A percentile compares a stretch with the other conserved stretches of the same genome.
Evolutionary conservation across 2,888 invertebrate genomes (phyloP).

Genomic region (Notocelia uddmanniana): DNA sequence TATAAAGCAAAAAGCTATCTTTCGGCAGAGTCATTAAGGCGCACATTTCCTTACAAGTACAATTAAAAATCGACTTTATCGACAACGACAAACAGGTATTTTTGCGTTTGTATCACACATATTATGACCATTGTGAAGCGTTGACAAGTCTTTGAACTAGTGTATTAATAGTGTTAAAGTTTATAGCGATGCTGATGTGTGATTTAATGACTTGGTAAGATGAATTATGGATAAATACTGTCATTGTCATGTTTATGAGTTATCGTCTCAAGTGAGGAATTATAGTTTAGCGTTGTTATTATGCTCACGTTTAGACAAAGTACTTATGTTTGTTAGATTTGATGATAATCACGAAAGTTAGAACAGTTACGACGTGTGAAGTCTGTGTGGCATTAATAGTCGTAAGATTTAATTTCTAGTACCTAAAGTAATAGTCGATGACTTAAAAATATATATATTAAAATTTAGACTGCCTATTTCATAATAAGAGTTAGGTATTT

Average conservation of each 20-base stretch:
- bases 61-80: too few relatives aligned
- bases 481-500: too few relatives aligned
- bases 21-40: too few relatives aligned
- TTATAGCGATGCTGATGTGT: conserved; percentile 60
- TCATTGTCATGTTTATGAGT: conserved; percentile 39
- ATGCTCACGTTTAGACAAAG: conserved; percentile 8
- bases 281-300: background rate
- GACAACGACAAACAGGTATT: too few relatives aligned
- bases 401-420: background rate
- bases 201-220: conserved; percentile 58
- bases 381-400: background rate
- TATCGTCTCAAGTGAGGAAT: conserved; percentile 22
- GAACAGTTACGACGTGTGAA: background rate
- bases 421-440: too few relatives aligned
- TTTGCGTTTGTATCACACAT: too few relatives aligned
- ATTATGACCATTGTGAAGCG: conserved; percentile 51
- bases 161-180: conserved; percentile 66
- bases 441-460: background rate
- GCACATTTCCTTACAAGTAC: too few relatives aligned
- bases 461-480: too few relatives aligned
- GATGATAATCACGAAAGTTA: background rate
- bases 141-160: conserved; percentile 65
- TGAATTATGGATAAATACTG: conserved; percentile 52
- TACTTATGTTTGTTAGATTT: background rate
- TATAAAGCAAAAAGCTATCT: too few relatives aligned